Conservation (phyloP, 1,140 invertebrate genomes). For the Pectinophora gossypiella region DNA sequence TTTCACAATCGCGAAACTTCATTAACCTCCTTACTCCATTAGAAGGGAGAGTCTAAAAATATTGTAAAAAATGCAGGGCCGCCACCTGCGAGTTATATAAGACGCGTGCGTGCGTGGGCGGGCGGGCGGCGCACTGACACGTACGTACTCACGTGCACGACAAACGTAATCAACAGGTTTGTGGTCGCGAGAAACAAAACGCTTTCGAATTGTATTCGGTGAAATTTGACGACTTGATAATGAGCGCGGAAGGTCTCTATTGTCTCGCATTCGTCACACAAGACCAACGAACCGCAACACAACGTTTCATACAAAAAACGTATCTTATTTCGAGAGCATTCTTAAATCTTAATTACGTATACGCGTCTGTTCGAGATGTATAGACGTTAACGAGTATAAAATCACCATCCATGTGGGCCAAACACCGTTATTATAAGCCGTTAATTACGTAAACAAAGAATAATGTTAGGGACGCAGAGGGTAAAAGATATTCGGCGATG, state of each 20-base stretch:
- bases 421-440: not conserved
- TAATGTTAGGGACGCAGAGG: not conserved
- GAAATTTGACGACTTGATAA: not conserved
- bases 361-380: too few relatives aligned
- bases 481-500: not conserved
- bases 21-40: slow-evolving; percentile 44
- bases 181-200: not conserved
- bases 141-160: not conserved
- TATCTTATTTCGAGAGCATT: too few relatives aligned
- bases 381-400: too few relatives aligned
- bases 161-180: not conserved
- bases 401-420: not conserved
- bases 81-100: slow-evolving; percentile 29
- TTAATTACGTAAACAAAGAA: not conserved
- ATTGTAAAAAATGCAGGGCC: slow-evolving; percentile 18
- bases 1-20: slow-evolving; percentile 61
- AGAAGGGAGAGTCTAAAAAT: slow-evolving; percentile 18
- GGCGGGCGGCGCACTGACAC: slow-evolving; percentile 45
- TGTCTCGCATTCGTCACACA: not conserved
- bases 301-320: not conserved
- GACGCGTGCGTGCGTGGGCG: slow-evolving; percentile 32
- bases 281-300: too few relatives aligned
- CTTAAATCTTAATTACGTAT: too few relatives aligned
- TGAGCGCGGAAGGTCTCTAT: not conserved
- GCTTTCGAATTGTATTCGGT: not conserved